phyloP scores from a whole-genome alignment of 2,797 vertebrate species.

The Cygnus olor region DNA sequence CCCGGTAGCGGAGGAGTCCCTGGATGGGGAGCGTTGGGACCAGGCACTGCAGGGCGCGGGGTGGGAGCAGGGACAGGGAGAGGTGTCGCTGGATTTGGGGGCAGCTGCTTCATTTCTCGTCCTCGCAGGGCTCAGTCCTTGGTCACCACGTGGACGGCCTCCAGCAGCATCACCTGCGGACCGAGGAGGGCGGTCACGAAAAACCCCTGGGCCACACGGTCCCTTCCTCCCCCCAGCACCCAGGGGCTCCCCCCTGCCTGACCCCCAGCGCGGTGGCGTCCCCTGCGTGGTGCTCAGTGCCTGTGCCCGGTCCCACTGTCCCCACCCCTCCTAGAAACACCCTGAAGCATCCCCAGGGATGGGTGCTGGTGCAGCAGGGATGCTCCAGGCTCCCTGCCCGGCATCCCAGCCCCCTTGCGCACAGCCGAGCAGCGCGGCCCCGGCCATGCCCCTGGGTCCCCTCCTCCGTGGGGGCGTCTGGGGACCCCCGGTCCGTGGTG shows the following conservation, averaged over 20 bases:
- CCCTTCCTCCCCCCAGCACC: accelerated
- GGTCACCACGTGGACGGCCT: accelerated
- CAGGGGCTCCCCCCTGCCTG: accelerated
- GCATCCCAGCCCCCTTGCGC: accelerated
- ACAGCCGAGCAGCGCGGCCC: background rate
- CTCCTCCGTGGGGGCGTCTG: background rate
- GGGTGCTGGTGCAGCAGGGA: background rate
- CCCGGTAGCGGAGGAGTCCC: background rate
- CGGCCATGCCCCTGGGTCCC: background rate
- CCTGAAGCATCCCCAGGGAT: background rate
- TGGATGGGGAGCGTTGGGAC: background rate
- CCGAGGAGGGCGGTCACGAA: accelerated
- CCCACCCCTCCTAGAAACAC: too few relatives aligned
- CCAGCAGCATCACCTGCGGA: background rate
- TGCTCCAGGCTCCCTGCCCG: background rate
- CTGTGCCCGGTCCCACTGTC: too few relatives aligned
- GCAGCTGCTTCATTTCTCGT: accelerated
- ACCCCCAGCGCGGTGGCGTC: accelerated
- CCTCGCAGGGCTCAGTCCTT: accelerated
- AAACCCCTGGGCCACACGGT: background rate
- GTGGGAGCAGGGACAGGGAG: background rate
- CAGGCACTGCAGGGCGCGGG: accelerated
- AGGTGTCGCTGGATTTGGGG: accelerated
- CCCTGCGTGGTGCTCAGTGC: too few relatives aligned
- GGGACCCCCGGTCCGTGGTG: accelerated